Evolutionary conservation across 1,140 invertebrate genomes (phyloP).

Genomic region (Calycopis cecrops): DNA sequence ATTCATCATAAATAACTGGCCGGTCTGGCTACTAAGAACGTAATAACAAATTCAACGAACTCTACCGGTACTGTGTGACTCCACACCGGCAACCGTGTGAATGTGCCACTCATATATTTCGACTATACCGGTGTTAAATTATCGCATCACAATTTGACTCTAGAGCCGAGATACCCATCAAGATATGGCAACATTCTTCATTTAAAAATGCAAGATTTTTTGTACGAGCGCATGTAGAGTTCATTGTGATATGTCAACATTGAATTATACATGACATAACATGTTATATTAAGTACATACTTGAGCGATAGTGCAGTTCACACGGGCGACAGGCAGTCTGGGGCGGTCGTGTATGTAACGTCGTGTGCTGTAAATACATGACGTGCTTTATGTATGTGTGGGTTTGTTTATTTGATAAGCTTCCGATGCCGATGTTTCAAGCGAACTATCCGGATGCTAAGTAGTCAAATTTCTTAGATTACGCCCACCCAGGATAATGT

Average conservation of each 20-base stretch:
- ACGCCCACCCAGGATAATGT: constrained; percentile 48
- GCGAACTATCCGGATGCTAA: constrained; percentile 63
- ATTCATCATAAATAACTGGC: constrained; percentile 67
- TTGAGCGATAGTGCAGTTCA: constrained; percentile 64
- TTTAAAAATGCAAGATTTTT: too few relatives aligned
- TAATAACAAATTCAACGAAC: constrained; percentile 74
- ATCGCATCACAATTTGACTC: constrained; percentile 53
- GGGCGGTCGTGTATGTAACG: constrained; percentile 44
- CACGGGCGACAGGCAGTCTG: constrained; percentile 71
- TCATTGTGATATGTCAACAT: constrained; percentile 54
- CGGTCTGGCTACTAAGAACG: constrained; percentile 60
- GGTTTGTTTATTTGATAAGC: constrained; percentile 66
- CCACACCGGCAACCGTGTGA: constrained; percentile 64
- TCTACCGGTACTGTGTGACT: constrained; percentile 70
- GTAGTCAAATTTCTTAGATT: constrained; percentile 54
- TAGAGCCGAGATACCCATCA: constrained; percentile 47
- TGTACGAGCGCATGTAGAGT: constrained; percentile 31
- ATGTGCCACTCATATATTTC: constrained; percentile 56
- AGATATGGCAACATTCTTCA: constrained; percentile 30
- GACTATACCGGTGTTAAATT: constrained; percentile 54
- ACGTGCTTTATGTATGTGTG: constrained; percentile 61
- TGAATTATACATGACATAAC: constrained; percentile 54
- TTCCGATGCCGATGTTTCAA: constrained; percentile 54
- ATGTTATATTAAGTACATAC: constrained; percentile 52
- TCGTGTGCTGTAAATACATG: constrained; percentile 59